A percentile compares a stretch with the other conserved stretches of the same genome.
Evolutionary conservation across 2,888 invertebrate species (phyloP).

Genomic region (Ischnus inquisitorius): DNA sequence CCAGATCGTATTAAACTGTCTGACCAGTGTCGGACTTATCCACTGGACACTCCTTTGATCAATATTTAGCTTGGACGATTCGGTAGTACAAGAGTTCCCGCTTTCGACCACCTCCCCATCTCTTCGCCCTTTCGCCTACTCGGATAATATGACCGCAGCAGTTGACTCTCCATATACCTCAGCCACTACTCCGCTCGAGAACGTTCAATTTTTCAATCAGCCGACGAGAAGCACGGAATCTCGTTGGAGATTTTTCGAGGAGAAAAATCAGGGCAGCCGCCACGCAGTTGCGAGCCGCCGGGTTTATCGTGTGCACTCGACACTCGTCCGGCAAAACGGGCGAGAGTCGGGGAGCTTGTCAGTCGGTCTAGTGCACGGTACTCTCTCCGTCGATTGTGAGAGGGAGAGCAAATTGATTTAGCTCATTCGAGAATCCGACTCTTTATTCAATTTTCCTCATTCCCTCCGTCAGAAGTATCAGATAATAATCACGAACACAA

Average conservation of each 20-base stretch:
- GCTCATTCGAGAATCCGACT: constrained; percentile 28
- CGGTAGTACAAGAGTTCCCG: constrained; percentile 39
- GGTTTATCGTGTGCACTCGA: constrained; percentile 62
- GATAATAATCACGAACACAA: constrained; percentile 16
- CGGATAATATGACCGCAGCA: constrained; percentile 29
- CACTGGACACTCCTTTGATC: constrained; percentile 62
- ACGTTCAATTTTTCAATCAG: constrained; percentile 65
- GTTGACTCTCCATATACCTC: constrained; percentile 38
- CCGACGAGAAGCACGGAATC: constrained; percentile 17
- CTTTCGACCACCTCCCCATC: constrained; percentile 25
- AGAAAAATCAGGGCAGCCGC: constrained; percentile 62
- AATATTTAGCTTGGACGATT: constrained; percentile 54
- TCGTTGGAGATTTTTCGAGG: constrained; percentile 46
- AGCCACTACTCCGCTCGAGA: constrained; percentile 60
- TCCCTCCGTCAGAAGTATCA: background rate
- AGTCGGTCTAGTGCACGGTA: constrained; percentile 52
- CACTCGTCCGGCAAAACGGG: constrained; percentile 51
- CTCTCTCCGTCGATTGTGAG: constrained; percentile 48
- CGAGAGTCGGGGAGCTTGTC: constrained; percentile 58
- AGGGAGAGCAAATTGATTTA: constrained; percentile 47
- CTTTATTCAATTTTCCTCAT: constrained; percentile 14
- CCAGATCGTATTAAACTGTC: constrained; percentile 58
- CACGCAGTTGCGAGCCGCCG: constrained; percentile 31
- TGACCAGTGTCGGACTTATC: constrained; percentile 64
- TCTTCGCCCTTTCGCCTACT: background rate